phyloP scores from a whole-genome alignment of 2,113 vertebrate species.

The Poeciliopsis turrubarensis region DNA sequence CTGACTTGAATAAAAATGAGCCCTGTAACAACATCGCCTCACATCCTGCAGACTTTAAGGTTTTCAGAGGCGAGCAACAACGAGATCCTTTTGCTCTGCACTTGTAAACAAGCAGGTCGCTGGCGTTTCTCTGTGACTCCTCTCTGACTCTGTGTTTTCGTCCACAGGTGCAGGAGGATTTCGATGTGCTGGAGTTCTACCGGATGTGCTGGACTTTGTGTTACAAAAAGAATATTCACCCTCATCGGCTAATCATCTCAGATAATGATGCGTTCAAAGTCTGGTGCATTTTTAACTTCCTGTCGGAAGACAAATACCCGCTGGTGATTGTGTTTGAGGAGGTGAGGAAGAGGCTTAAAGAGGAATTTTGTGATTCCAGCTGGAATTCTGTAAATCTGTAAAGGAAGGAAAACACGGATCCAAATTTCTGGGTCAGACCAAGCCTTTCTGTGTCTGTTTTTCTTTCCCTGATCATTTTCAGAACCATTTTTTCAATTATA shows the following conservation, averaged over 20 bases:
- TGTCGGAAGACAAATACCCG: conserved; percentile 95
- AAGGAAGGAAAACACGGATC: no score
- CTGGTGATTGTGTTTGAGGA: conserved; percentile 91
- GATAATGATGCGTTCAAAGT: conserved; percentile 94
- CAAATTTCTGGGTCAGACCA: no score
- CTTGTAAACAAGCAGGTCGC: conserved; percentile 55
- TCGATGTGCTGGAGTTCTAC: conserved; percentile 93
- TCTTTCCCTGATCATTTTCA: no score
- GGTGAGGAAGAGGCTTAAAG: conserved; percentile 77
- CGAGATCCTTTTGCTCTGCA: conserved; percentile 34
- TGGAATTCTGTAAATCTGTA: no score
- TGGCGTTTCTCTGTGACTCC: conserved; percentile 20
- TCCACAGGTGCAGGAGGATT: conserved; percentile 88
- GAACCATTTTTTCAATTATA: no score
- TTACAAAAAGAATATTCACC: conserved; percentile 88
- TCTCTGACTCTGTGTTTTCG: conserved; percentile 28
- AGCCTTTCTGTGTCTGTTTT: no score
- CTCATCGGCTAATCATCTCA: conserved; percentile 82
- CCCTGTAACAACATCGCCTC: conserved; percentile 51
- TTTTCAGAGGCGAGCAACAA: conserved; percentile 52
- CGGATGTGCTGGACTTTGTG: conserved; percentile 97
- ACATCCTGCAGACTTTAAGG: conserved; percentile 48
- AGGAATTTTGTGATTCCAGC: not conserved
- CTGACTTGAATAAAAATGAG: conserved; percentile 76
- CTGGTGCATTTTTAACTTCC: conserved; percentile 98